Evolutionary conservation across 2,888 invertebrate genomes (phyloP).

Genomic region (Pterobdella sp.): DNA sequence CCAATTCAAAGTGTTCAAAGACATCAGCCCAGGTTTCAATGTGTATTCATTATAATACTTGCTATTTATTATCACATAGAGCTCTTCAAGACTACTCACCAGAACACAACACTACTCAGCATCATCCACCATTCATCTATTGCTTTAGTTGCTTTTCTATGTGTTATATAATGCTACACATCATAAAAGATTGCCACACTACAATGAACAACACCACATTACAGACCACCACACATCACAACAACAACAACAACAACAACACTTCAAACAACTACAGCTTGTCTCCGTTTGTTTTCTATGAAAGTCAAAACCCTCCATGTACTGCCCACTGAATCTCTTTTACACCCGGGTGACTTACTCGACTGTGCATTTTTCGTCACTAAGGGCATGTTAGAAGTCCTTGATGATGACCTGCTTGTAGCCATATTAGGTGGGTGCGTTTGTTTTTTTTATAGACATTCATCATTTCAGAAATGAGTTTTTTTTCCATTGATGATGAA

Average conservation of each 20-base stretch:
- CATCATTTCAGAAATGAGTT: background rate
- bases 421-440: conserved; percentile 48
- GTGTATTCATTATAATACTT: too few species aligned
- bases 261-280: conserved; percentile 40
- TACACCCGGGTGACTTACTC: conserved; percentile 51
- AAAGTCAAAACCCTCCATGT: conserved; percentile 52
- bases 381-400: conserved; percentile 49
- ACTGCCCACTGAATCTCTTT: conserved; percentile 50
- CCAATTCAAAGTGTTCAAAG: conserved; percentile 42
- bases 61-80: too few species aligned
- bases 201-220: background rate
- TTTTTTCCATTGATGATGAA: background rate
- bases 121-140: too few species aligned
- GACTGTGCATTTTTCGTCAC: conserved; percentile 51
- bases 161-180: too few species aligned
- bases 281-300: conserved; percentile 48
- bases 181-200: conserved; percentile 2
- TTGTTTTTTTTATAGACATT: too few species aligned
- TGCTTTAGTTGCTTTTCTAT: too few species aligned
- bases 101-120: too few species aligned
- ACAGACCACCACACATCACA: background rate
- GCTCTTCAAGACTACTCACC: too few species aligned
- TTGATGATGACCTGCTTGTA: conserved; percentile 49
- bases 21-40: conserved; percentile 42
- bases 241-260: background rate